phyloP scores from a whole-genome alignment of 2,113 vertebrate genomes.

The Hemiprocne comata region DNA sequence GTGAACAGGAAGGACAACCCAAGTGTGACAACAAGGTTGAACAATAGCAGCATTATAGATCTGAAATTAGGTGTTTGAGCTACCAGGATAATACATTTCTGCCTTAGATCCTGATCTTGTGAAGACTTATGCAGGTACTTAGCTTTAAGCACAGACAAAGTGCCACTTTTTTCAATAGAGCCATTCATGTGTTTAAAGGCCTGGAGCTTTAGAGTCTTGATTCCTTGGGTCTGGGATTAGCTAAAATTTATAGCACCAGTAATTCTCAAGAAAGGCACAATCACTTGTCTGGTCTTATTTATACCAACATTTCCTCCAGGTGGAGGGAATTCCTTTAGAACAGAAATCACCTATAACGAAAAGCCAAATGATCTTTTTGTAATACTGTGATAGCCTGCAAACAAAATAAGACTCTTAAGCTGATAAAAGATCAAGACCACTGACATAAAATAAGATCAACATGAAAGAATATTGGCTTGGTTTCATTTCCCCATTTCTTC shows the following conservation, averaged over 20 bases:
- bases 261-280: conserved; percentile 40
- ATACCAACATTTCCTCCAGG: background rate
- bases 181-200: conserved; percentile 36
- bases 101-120: background rate
- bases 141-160: background rate
- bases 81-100: background rate
- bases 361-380: conserved; percentile 5
- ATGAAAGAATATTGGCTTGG: background rate
- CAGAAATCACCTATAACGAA: conserved; percentile 16
- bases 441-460: conserved; percentile 19
- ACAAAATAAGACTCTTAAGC: background rate
- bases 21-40: background rate
- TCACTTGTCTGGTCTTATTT: conserved; percentile 48
- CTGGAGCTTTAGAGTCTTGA: background rate
- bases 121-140: background rate
- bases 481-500: background rate
- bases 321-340: conserved; percentile 12
- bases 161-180: background rate
- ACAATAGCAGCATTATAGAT: background rate
- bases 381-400: background rate
- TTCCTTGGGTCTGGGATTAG: background rate
- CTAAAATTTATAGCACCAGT: conserved; percentile 40
- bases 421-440: conserved; percentile 12
- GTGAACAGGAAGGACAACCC: background rate
- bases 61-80: background rate